A percentile compares a stretch with the other conserved stretches of the same genome.
Conservation (phyloP, 2,888 invertebrate species). For the Heteromyza rotundicornis region DNA sequence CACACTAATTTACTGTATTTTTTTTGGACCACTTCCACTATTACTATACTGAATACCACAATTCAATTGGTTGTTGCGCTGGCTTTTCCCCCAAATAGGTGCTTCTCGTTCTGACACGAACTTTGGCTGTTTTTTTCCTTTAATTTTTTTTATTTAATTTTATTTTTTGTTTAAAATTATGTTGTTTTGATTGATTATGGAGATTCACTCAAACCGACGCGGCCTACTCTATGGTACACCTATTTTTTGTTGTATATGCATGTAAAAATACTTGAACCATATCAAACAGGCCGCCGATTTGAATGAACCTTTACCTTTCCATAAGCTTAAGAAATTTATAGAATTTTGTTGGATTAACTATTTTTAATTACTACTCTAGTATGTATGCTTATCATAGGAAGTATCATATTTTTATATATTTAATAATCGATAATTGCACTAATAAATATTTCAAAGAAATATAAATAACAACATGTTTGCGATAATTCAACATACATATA, state of each 20-base stretch:
- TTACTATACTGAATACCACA: not conserved
- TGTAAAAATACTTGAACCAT: no score
- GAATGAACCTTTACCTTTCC: not conserved
- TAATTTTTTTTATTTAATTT: not conserved
- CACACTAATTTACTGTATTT: not conserved
- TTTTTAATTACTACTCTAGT: constrained; percentile 9
- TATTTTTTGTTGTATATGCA: no score
- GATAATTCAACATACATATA: no score
- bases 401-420: constrained; percentile 1
- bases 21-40: no score
- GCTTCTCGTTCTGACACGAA: constrained; percentile 10
- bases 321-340: constrained; percentile 7
- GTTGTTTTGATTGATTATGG: not conserved
- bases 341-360: constrained; percentile 12
- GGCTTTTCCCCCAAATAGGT: not conserved
- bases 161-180: constrained; percentile 1
- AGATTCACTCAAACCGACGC: no score
- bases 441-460: no score
- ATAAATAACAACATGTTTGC: no score
- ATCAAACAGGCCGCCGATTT: no score
- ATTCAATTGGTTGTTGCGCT: not conserved
- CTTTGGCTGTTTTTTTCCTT: constrained; percentile 12
- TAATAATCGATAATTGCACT: constrained; percentile 3
- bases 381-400: not conserved
- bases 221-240: no score